Evolutionary conservation across 2,888 invertebrate genomes (phyloP).

Genomic region (Synergus laeviventris): DNA sequence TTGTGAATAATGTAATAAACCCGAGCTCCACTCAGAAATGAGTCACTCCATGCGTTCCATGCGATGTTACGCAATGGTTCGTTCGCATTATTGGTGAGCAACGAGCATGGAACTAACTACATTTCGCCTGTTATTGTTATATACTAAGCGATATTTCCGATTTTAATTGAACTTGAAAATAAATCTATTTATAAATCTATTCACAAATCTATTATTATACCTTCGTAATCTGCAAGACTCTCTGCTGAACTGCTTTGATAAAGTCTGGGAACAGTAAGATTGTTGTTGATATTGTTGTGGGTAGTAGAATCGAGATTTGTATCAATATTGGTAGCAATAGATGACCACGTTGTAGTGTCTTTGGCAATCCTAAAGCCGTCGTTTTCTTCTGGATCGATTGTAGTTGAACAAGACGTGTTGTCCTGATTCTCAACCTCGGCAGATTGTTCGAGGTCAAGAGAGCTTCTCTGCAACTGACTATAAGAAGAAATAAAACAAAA

Average conservation of each 20-base stretch:
- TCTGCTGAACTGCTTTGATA: conserved; percentile 77
- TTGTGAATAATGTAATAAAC: conserved; percentile 43
- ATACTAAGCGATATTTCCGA: background rate
- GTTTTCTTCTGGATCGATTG: conserved; percentile 51
- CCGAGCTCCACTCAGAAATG: background rate
- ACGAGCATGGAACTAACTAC: background rate
- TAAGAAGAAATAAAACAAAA: conserved; percentile 49
- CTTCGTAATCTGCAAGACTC: conserved; percentile 78
- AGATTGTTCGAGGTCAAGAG: conserved; percentile 50
- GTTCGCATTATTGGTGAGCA: background rate
- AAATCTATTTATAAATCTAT: background rate
- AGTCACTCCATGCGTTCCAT: background rate
- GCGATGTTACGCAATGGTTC: background rate
- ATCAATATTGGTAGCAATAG: conserved; percentile 66
- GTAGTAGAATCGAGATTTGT: conserved; percentile 53
- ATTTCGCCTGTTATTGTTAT: background rate
- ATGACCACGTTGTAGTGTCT: conserved; percentile 70
- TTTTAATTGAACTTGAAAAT: background rate
- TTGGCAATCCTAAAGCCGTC: conserved; percentile 67
- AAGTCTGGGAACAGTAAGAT: conserved; percentile 61
- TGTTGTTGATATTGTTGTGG: conserved; percentile 64
- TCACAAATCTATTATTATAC: conserved; percentile 59
- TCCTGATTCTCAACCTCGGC: conserved; percentile 63
- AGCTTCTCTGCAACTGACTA: conserved; percentile 68
- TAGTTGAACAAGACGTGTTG: conserved; percentile 49